Conservation (phyloP, 2,797 vertebrate species). For the Dendrocincla fuliginosa region DNA sequence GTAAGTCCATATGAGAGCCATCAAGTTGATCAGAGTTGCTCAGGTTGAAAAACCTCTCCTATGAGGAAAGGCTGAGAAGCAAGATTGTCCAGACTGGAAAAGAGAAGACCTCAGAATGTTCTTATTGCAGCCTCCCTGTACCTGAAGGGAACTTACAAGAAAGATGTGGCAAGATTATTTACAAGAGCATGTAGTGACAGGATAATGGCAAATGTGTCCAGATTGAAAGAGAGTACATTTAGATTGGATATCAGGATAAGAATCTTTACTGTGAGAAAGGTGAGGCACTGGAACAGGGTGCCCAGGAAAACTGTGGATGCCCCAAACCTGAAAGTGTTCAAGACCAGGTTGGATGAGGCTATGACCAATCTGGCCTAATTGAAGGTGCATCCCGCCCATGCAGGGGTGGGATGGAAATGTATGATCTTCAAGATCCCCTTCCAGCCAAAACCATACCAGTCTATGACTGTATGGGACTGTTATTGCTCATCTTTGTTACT, state of each 20-base stretch:
- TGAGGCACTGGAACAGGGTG: not conserved
- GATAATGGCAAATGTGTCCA: not conserved
- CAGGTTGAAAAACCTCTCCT: not conserved
- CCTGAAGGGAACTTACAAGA: not conserved
- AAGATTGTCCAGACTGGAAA: rapidly evolving
- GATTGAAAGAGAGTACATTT: rapidly evolving
- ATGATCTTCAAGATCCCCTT: not conserved
- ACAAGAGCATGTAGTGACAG: not conserved
- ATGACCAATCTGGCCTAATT: not conserved
- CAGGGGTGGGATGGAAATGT: not conserved
- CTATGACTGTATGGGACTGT: too few relatives aligned
- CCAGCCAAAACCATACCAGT: not conserved
- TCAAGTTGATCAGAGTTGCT: not conserved
- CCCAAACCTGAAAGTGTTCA: not conserved
- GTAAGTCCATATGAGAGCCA: rapidly evolving
- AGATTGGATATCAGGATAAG: not conserved
- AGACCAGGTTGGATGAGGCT: not conserved
- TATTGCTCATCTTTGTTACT: not conserved
- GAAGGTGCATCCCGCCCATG: not conserved
- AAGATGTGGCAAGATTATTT: not conserved
- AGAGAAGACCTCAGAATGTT: not conserved
- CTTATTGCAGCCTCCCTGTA: not conserved
- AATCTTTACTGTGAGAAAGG: too few relatives aligned
- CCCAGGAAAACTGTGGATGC: not conserved
- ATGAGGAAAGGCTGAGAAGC: not conserved